Conservation (phyloP, 2,888 invertebrate genomes). For the Ptychoptera contaminata region DNA sequence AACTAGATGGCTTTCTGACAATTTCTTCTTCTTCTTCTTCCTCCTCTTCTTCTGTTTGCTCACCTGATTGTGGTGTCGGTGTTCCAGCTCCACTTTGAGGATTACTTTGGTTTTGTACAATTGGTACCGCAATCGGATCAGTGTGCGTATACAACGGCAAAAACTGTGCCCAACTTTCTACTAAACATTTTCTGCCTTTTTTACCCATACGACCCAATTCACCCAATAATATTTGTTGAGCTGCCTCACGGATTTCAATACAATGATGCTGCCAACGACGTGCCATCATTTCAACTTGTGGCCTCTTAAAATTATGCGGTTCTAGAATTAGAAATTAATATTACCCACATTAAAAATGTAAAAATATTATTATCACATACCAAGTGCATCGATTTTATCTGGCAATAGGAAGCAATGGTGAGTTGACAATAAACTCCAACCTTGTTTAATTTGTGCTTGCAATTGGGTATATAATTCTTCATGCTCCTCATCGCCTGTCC, state of each 20-base stretch:
- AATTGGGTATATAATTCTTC: constrained; percentile 73
- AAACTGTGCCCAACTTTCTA: constrained; percentile 94
- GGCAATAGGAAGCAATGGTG: constrained; percentile 92
- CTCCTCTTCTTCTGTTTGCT: constrained; percentile 50
- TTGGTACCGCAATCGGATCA: constrained; percentile 59
- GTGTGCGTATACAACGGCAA: constrained; percentile 75
- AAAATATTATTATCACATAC: constrained; percentile 3
- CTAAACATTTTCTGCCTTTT: constrained; percentile 79
- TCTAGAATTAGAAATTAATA: too few species aligned
- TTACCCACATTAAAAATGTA: too few species aligned
- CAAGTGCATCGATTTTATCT: constrained; percentile 61
- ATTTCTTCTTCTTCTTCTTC: constrained; percentile 79
- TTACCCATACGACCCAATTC: constrained; percentile 60
- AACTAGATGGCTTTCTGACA: constrained; percentile 68
- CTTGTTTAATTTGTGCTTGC: constrained; percentile 88
- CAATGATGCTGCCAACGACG: constrained; percentile 98
- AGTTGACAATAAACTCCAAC: constrained; percentile 92
- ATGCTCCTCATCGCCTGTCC: constrained; percentile 64
- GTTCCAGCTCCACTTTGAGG: constrained; percentile 11
- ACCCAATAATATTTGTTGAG: constrained; percentile 86
- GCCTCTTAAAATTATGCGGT: constrained; percentile 74
- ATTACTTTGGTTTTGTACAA: constrained; percentile 24
- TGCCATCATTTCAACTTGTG: constrained; percentile 94
- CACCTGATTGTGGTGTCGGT: constrained; percentile 1
- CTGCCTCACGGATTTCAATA: constrained; percentile 91